Base-by-base conservation (phyloP, 2,797 vertebrate genomes). In the Heteromormyrus szaboi region DNA sequence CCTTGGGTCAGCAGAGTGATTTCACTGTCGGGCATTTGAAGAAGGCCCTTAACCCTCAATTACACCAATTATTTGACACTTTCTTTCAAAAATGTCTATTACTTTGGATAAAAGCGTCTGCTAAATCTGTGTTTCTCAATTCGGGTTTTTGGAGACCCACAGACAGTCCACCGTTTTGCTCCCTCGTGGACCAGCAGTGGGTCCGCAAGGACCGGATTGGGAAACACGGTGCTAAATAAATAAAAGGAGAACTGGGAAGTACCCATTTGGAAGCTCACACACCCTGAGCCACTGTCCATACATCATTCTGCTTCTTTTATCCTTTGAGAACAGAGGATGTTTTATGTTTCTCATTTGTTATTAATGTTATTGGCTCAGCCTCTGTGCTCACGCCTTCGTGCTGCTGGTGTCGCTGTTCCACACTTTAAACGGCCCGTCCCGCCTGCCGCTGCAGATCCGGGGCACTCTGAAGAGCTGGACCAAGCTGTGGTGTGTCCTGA, bases 391-490 rank as follows among this genome's bases (percentile, higher is more conserved):
- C 17, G 72, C 37, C 72, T 79, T 79, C n/a, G 22, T 85, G 11
- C 22, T 51, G 83, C 4, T 51, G 1, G 3, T 53, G 11, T 53
- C 19, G 46, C 46, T 2, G 9, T 12, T n/a, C 59, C 19, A 19
- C 81, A 14, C 83, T 59, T 29, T 37, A 12, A 72, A 33, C 7
- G 33, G 7, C 33, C 85, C 3, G 2, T 41, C 54, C 51, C 2
- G 7, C 12, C 3, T 1, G 2, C 14, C 0, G 17, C n/a, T 48
- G 81, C 93, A 99, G 99, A 99, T 99, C 92, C 98, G 99, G 62
- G 98, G 98, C 86, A 99, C 98, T 37, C 93, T 99, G 91, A 99
- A 99, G 95, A 98, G 98, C 94, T 99, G 99, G 99, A 99, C 99
- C 91, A 99, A 99, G 95, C 92, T 99, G 94, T 99, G 99, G 98